These are phyloP conservation scores for Phylloscopus whistleri DNA, from an alignment of 2,113 vertebrate species.

Conservation along the genomic window DNA sequence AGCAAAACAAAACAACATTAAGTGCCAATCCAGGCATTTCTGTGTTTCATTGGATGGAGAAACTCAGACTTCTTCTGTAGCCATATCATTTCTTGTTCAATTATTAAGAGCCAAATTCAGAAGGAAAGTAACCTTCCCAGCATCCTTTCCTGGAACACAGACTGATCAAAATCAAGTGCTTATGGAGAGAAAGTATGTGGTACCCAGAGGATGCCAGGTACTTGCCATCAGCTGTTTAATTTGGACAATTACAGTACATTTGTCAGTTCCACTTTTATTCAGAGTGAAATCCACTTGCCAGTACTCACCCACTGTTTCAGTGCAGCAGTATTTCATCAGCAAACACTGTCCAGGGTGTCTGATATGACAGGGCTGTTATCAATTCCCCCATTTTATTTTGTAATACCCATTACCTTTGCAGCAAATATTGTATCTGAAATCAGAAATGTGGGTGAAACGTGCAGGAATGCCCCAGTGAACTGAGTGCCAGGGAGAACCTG, in stretches of 20 bases:
- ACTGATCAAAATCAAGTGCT: neutral
- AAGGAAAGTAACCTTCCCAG: neutral
- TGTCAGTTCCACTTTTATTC: neutral
- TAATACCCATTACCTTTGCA: neutral
- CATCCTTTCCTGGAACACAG: neutral
- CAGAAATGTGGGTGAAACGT: neutral
- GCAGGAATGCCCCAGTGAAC: neutral
- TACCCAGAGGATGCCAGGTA: neutral
- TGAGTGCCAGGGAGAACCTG: neutral
- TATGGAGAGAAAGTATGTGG: neutral
- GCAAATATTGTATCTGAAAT: neutral
- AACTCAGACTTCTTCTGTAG: neutral
- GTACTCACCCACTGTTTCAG: neutral
- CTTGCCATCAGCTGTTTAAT: neutral
- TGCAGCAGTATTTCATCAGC: neutral
- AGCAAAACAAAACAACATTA: conserved; percentile 14
- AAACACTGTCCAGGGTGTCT: fast-evolving
- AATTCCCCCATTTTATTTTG: neutral
- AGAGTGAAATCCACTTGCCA: neutral
- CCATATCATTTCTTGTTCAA: neutral
- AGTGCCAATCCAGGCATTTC: neutral
- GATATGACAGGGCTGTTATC: fast-evolving
- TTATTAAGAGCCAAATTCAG: neutral
- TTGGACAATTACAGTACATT: neutral
- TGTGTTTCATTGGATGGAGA: neutral